phyloP scores from a whole-genome alignment of 2,797 vertebrate genomes.

The Paguma larvata region DNA sequence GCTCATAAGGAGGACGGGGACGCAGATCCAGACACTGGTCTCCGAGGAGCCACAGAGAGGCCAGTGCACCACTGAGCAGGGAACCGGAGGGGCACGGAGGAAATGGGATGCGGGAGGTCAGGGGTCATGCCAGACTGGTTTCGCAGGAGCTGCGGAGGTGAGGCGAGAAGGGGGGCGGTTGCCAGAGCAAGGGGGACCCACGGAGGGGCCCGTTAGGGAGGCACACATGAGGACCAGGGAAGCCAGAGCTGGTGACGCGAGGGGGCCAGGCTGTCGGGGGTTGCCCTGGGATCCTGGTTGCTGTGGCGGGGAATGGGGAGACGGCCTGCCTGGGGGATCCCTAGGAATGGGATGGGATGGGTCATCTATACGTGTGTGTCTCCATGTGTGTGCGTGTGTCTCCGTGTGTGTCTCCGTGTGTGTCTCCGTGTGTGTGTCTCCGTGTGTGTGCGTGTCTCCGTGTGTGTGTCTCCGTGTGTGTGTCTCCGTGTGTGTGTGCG shows the following conservation, averaged over 20 bases:
- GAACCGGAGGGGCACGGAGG: fast-evolving
- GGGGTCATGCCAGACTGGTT: background rate
- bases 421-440: too few species aligned
- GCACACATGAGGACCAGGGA: background rate
- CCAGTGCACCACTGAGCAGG: background rate
- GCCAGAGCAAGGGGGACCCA: background rate
- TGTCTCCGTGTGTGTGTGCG: background rate
- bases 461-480: fast-evolving
- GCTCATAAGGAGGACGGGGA: too few species aligned
- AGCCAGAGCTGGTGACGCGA: background rate
- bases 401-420: too few species aligned
- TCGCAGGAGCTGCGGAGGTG: background rate
- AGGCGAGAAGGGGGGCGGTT: background rate
- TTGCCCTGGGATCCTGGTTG: background rate
- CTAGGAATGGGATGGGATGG: background rate
- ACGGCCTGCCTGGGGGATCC: background rate
- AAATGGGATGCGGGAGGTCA: background rate
- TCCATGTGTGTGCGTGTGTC: too few species aligned
- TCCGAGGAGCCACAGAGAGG: background rate
- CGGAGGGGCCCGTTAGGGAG: fast-evolving
- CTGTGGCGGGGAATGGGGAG: background rate
- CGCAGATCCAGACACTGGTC: too few species aligned
- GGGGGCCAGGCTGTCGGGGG: background rate
- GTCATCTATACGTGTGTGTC: background rate
- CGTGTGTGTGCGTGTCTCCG: fast-evolving